These are phyloP conservation scores for Daubentonia madagascariensis DNA, from an alignment of 2,113 vertebrate genomes.

Conservation along the genomic window DNA sequence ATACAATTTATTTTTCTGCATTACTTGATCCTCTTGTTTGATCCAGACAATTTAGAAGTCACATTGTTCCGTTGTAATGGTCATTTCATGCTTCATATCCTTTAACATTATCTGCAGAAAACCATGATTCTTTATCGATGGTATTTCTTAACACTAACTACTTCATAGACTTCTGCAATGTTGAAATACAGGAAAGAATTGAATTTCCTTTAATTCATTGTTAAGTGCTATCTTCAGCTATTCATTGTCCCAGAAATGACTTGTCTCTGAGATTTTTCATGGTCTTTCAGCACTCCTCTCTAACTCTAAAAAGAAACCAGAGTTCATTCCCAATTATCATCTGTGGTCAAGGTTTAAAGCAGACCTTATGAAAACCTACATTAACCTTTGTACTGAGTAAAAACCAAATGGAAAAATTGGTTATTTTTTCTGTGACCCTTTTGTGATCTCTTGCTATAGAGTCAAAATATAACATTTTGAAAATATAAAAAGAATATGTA, in stretches of 20 bases:
- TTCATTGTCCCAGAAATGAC: neutral
- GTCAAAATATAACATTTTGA: neutral
- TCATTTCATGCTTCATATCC: neutral
- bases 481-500: neutral
- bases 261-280: neutral
- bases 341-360: neutral
- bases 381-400: conserved; percentile 22
- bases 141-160: neutral
- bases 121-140: neutral
- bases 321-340: conserved; percentile 9
- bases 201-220: neutral
- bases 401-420: neutral
- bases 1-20: neutral
- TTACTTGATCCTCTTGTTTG: neutral
- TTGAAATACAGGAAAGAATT: neutral
- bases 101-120: neutral
- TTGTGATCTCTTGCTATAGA: neutral
- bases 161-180: neutral
- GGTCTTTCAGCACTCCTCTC: neutral
- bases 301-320: neutral
- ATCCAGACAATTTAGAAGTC: neutral
- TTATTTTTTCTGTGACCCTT: neutral
- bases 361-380: neutral
- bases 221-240: neutral
- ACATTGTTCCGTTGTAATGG: neutral